Evolutionary conservation across 2,888 invertebrate species (phyloP), one percentile per base, ranked within the genome.

Genomic region (Polydesmus complanatus): DNA sequence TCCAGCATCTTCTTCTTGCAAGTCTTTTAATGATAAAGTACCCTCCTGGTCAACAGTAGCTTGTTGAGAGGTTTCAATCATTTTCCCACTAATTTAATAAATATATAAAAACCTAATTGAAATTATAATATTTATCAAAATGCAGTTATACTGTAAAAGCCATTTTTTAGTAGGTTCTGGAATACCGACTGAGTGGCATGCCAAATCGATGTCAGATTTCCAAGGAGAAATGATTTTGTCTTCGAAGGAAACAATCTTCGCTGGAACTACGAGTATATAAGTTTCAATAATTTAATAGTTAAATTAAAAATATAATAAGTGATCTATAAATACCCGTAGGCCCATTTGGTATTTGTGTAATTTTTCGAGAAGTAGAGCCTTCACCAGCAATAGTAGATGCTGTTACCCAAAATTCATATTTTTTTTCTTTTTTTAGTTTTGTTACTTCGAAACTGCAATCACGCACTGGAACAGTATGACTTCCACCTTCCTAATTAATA

Each of bases 171-270:
- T 85, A 0, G 94, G 94, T 56, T 85, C 83, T n/a, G 94, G 94
- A 27, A 90, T 84, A 19, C 95, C 95, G 51, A 95, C 93, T 58
- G 92, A 88, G 25, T 90, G 79, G 70, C 95, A 96, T 0, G 92
- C 92, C 70, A 96, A 77, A 68, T 88, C 89, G 1, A 93, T 87
- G 69, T 91, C 89, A 77, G 92, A 89, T 75, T 90, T 89, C 64
- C 64, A 64, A n/a, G 54, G 53, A 49, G 51, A 47, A 3, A 68
- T 88, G 73, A 93, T 88, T 21, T 86, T 85, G 71, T 89, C 88
- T 71, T 94, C 92, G 74, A 95, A 95, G 1, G 93, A 93, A 53
- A 93, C 92, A 68, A 94, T 93, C 73, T 90, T 89, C 1, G 94
- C 94, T 52, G 93, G 89, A 62, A 93, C 94, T 88, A n/a, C n/a